phyloP scores from a whole-genome alignment of 2,888 invertebrate genomes.

The Drosophila trichaetosa region DNA sequence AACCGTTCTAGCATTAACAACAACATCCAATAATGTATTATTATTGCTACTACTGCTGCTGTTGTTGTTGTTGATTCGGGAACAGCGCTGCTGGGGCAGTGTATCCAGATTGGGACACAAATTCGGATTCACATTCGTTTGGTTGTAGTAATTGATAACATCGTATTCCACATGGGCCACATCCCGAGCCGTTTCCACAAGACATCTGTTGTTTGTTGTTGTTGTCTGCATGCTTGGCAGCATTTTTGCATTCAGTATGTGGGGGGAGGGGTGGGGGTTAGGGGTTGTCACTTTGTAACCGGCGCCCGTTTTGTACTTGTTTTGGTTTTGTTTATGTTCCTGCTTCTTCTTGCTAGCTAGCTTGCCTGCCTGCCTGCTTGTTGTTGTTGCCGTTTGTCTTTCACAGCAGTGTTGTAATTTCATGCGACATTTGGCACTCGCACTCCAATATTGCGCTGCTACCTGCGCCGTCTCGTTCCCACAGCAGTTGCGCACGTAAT shows the following conservation, averaged over 20 bases:
- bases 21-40: conserved; percentile 48
- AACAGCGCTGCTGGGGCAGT: conserved; percentile 31
- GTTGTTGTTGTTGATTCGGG: conserved; percentile 48
- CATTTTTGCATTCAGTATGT: conserved; percentile 56
- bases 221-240: conserved; percentile 52
- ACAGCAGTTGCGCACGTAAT: conserved; percentile 31
- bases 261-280: neutral
- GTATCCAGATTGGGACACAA: conserved; percentile 35
- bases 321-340: conserved; percentile 65
- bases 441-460: conserved; percentile 51
- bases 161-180: conserved; percentile 67
- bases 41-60: conserved; percentile 37
- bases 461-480: conserved; percentile 57
- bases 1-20: conserved; percentile 49
- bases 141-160: conserved; percentile 64
- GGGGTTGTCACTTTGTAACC: conserved; percentile 27
- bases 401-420: conserved; percentile 65
- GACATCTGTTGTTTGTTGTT: conserved; percentile 49
- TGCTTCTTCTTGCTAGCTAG: conserved; percentile 51
- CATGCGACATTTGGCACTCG: conserved; percentile 77
- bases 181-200: conserved; percentile 51
- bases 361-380: conserved; percentile 16
- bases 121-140: conserved; percentile 27
- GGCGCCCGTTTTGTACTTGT: conserved; percentile 55
- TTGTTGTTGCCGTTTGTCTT: conserved; percentile 45